phyloP scores from a whole-genome alignment of 2,113 vertebrate genomes.

The Abramis brama region DNA sequence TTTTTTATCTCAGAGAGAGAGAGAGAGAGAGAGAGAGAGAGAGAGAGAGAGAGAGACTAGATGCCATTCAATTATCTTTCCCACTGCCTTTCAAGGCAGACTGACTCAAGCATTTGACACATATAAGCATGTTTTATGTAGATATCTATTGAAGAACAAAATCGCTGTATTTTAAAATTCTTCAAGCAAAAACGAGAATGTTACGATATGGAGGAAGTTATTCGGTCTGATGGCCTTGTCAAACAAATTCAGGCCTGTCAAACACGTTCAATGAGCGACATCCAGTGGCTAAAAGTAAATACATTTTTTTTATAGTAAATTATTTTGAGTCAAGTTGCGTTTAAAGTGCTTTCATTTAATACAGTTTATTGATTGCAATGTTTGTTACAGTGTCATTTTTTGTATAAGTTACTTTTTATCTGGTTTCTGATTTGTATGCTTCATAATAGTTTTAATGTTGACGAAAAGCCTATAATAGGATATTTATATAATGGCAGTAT shows the following conservation, averaged over 20 bases:
- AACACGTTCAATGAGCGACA: background rate
- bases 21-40: background rate
- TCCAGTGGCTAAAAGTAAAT: background rate
- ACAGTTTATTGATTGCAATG: no score
- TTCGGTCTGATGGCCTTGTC: no score
- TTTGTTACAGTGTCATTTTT: background rate
- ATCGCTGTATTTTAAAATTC: background rate
- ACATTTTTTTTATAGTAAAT: background rate
- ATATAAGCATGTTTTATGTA: background rate
- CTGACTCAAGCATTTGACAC: background rate
- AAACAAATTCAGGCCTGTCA: background rate
- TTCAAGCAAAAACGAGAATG: background rate
- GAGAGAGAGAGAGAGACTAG: background rate
- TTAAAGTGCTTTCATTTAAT: background rate
- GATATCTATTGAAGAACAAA: background rate
- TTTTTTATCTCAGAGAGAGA: background rate
- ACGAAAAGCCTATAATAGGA: background rate
- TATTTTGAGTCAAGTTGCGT: background rate
- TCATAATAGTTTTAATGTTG: background rate
- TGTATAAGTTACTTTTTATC: background rate
- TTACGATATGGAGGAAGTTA: no score
- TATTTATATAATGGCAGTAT: background rate
- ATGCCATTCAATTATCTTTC: background rate
- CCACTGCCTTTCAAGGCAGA: background rate
- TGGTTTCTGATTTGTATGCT: background rate